phyloP scores from a whole-genome alignment of 2,113 vertebrate species.

The Maccullochella peelii region DNA sequence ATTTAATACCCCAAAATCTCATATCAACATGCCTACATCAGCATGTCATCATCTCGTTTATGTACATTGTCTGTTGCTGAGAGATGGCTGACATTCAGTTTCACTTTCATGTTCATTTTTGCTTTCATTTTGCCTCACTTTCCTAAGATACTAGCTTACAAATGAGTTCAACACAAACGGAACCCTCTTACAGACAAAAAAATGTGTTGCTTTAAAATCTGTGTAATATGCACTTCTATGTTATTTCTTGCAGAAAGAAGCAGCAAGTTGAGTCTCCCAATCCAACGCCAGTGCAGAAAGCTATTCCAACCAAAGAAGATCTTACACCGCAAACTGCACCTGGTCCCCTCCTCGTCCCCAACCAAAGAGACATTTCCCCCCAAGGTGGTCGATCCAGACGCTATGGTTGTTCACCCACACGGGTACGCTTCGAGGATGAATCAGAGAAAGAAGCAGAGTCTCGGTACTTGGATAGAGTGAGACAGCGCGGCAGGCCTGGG shows the following conservation, averaged over 20 bases:
- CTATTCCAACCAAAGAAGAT: conserved; percentile 70
- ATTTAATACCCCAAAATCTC: neutral
- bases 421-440: conserved; percentile 92
- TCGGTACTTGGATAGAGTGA: conserved; percentile 88
- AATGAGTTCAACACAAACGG: neutral
- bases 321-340: conserved; percentile 56
- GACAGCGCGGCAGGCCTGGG: conserved; percentile 82
- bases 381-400: conserved; percentile 79
- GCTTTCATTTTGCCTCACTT: neutral
- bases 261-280: conserved; percentile 52
- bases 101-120: neutral
- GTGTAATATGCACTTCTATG: neutral
- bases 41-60: neutral
- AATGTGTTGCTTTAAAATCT: neutral
- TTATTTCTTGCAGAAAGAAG: conserved; percentile 68
- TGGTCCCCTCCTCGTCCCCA: conserved; percentile 80
- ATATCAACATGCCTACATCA: neutral
- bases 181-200: neutral
- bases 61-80: neutral
- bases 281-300: conserved; percentile 57
- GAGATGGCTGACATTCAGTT: neutral
- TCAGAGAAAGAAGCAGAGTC: conserved; percentile 89
- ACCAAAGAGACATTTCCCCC: conserved; percentile 79
- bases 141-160: too few species aligned
- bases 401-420: conserved; percentile 85